These are phyloP conservation scores for Ylistrum balloti DNA, from an alignment of 1,140 invertebrate species.

Conservation along the genomic window DNA sequence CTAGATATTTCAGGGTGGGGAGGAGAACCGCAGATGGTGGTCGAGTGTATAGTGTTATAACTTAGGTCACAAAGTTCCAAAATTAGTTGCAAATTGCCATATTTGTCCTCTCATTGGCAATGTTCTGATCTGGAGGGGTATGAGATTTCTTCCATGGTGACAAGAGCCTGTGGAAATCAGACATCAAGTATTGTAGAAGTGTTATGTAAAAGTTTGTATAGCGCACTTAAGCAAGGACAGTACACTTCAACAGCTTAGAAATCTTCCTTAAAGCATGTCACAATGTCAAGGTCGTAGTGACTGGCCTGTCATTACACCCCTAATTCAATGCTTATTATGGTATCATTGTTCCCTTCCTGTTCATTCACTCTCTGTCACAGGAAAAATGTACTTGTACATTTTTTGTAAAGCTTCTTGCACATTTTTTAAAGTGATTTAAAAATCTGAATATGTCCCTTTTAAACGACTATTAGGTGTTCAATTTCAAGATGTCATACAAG, in stretches of 20 bases:
- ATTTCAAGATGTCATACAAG: conserved; percentile 34
- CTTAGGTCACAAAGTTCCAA: no score
- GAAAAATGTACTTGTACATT: not conserved
- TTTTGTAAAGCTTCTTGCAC: not conserved
- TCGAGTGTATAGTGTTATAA: not conserved
- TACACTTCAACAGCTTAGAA: no score
- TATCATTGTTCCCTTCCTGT: conserved; percentile 14
- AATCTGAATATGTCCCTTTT: not conserved
- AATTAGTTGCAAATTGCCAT: no score
- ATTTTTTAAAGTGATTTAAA: conserved; percentile 23
- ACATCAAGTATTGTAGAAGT: no score
- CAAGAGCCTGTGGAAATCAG: no score
- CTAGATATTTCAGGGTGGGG: not conserved
- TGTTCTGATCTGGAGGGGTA: no score
- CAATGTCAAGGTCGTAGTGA: not conserved
- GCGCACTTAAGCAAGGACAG: no score
- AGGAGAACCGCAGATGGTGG: not conserved
- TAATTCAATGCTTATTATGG: not conserved
- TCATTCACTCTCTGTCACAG: not conserved
- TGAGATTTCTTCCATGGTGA: no score
- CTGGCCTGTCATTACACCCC: not conserved
- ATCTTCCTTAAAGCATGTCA: not conserved
- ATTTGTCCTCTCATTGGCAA: no score
- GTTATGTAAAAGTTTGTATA: no score
- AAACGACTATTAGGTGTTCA: conserved; percentile 26